These are phyloP conservation scores for Ceratina japonica DNA, from an alignment of 1,140 invertebrate genomes.

Conservation along the genomic window DNA sequence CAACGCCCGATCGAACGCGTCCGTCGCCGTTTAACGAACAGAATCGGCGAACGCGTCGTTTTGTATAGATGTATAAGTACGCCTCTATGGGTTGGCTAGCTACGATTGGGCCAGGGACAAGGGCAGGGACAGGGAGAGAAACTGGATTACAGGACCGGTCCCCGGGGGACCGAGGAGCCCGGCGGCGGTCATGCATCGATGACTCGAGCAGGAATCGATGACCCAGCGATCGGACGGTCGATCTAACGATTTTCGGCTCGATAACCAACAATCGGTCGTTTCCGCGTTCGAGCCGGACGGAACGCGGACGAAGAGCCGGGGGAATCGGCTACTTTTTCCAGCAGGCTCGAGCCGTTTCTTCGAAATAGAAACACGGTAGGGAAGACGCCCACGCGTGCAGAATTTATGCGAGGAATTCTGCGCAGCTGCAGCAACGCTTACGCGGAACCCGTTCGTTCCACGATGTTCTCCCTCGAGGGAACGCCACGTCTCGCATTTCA, in stretches of 20 bases:
- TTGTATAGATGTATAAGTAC: too few relatives aligned
- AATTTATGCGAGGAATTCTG: constrained; percentile 48
- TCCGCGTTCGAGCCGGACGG: too few relatives aligned
- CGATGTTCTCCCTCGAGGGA: too few relatives aligned
- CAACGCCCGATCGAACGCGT: too few relatives aligned
- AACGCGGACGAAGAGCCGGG: not conserved
- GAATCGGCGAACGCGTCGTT: too few relatives aligned
- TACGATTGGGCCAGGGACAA: constrained; percentile 38
- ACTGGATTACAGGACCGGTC: constrained; percentile 62
- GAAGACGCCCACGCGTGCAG: constrained; percentile 42
- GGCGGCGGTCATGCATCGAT: constrained; percentile 54
- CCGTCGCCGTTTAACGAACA: too few relatives aligned
- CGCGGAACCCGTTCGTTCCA: too few relatives aligned
- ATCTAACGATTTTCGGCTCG: not conserved
- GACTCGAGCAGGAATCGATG: constrained; percentile 61
- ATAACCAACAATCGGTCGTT: too few relatives aligned
- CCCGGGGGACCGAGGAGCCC: too few relatives aligned
- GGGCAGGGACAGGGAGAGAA: constrained; percentile 26
- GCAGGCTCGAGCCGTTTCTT: not conserved
- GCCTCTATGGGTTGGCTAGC: too few relatives aligned
- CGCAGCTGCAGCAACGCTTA: constrained; percentile 27
- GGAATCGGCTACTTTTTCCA: constrained; percentile 26
- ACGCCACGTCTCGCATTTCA: too few relatives aligned
- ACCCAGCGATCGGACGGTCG: constrained; percentile 40
- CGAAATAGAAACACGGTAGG: too few relatives aligned